Conservation (phyloP, 2,797 vertebrate species). For the Acanthis flammea region DNA sequence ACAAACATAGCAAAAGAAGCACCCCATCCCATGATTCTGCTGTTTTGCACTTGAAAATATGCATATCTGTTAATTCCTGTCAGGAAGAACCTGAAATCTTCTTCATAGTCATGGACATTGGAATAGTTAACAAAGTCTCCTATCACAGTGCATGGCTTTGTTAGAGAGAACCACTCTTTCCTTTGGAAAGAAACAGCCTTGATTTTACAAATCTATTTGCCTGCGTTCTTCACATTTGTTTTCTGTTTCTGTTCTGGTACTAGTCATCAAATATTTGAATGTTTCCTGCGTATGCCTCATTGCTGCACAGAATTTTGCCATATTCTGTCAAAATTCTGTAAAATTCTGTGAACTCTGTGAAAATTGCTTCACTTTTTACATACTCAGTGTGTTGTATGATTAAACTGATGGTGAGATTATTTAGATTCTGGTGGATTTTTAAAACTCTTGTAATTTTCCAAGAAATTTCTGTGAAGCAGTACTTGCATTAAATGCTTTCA, state of each 20-base stretch:
- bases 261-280: background rate
- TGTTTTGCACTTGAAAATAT: background rate
- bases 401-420: background rate
- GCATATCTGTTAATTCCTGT: background rate
- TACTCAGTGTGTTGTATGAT: background rate
- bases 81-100: background rate
- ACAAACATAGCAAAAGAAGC: background rate
- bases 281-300: background rate
- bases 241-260: background rate
- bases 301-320: background rate
- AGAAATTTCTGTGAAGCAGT: background rate
- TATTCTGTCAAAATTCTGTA: background rate
- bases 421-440: background rate
- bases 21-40: rapidly evolving
- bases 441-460: background rate
- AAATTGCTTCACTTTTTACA: background rate
- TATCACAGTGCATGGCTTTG: background rate
- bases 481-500: background rate
- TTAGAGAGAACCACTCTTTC: background rate
- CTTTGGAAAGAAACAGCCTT: background rate
- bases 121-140: background rate
- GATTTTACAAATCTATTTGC: background rate
- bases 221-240: background rate
- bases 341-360: background rate
- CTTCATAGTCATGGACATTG: background rate